Base-by-base conservation (phyloP, 2,888 invertebrate species). In the Sinodicranocentrus sp. region DNA sequence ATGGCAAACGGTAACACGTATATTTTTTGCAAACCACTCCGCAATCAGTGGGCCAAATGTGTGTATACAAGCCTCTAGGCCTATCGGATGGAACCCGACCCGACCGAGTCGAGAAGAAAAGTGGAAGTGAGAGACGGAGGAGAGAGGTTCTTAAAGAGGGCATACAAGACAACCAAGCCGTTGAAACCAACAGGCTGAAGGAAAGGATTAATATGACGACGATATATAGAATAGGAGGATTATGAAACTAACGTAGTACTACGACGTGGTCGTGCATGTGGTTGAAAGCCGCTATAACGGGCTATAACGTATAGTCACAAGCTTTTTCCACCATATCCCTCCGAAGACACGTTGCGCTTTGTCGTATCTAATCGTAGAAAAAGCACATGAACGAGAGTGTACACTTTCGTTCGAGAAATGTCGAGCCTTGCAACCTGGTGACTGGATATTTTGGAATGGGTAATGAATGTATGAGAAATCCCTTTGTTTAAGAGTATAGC, bases 31-130 rank as follows among this genome's bases (percentile, higher is more conserved):
- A 48, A 48, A 48, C n/a, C 48, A 48, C 15, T 48, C 15, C 15
- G 48, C 3, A 48, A 48, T 6, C 15, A 48, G 48, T 48, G 48
- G 48, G 33, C 33, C 33, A 33, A 33, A 33, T 19, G 21, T 39
- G 13, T 39, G 13, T 6, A 57, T 5, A 57, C 1, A 57, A 57
- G 57, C 57, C 57, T 57, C 57, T 63, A 71, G 72, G 48, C 65
- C 63, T 71, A 54, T 79, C 72, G 72, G 61, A 63, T 33, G 25
- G 43, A 67, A 44, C 54, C 23, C 72, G 67, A 80, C 72, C 78
- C 79, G 72, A 80, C 43, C 80, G 48, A 80, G 80, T 72, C 80
- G 63, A 80, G 80, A 80, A 57, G 57, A 73, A 57, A 73, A 80
- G 73, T 80, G 80, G 57, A 80, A 80, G 80, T 80, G 80, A 52